These are phyloP conservation scores for Mormyrops boulengeri DNA, from an alignment of 2,797 vertebrate genomes.

Conservation along the genomic window DNA sequence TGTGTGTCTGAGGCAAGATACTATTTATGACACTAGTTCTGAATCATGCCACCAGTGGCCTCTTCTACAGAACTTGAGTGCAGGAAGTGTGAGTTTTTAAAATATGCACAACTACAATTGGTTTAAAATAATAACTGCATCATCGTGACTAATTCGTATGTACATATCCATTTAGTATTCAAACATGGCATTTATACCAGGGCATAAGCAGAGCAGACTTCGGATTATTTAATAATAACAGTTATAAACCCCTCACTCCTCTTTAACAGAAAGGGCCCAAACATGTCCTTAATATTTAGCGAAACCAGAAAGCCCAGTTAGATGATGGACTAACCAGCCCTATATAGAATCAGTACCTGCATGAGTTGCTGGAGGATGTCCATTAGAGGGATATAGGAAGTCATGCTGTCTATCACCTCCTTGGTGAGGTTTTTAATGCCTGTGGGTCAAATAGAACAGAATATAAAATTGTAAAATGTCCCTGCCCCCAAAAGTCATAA, in stretches of 20 bases:
- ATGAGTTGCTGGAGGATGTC: constrained; percentile 17
- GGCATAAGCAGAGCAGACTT: not conserved
- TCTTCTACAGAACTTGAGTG: not conserved
- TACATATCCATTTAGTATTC: not conserved
- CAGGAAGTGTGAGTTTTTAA: not conserved
- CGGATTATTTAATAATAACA: not conserved
- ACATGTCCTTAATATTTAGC: not conserved
- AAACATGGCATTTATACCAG: not conserved
- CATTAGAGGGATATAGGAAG: constrained; percentile 20
- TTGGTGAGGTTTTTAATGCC: constrained; percentile 22
- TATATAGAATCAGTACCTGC: not conserved
- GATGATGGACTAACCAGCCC: not conserved
- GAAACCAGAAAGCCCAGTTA: not conserved
- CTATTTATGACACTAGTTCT: not conserved
- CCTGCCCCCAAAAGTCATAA: not conserved
- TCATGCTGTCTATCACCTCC: constrained; percentile 23
- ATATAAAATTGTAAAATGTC: not conserved
- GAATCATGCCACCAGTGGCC: not conserved
- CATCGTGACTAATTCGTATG: not conserved
- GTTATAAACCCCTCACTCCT: not conserved
- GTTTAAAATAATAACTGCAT: not conserved
- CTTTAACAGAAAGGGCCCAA: not conserved
- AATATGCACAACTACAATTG: not conserved
- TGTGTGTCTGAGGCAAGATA: not conserved
- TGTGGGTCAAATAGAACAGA: not conserved